These are phyloP conservation scores for Nudaria mundana DNA, from an alignment of 2,888 invertebrate genomes.

Conservation along the genomic window DNA sequence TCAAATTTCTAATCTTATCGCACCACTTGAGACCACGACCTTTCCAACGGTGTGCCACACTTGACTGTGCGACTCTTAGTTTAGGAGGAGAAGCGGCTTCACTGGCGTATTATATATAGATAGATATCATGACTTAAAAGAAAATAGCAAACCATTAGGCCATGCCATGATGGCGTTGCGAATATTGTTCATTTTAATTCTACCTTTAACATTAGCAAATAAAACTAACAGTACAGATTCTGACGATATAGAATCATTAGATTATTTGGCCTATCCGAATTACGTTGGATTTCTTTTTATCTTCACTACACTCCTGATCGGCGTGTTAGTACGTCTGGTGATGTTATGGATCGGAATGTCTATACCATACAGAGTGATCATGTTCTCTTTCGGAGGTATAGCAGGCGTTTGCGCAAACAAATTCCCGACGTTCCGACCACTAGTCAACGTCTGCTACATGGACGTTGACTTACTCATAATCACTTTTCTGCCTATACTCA, in stretches of 20 bases:
- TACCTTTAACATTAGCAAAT: constrained; percentile 5
- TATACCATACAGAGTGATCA: constrained; percentile 62
- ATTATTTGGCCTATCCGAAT: constrained; percentile 51
- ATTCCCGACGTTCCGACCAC: constrained; percentile 53
- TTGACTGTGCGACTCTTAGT: no score
- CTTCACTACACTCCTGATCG: constrained; percentile 52
- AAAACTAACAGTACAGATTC: neutral
- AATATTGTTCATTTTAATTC: constrained; percentile 15
- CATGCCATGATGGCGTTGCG: constrained; percentile 29
- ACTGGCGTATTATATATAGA: no score
- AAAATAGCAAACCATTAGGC: constrained; percentile 36
- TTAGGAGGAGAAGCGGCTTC: no score
- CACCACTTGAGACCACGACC: no score
- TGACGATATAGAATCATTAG: constrained; percentile 21
- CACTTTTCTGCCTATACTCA: constrained; percentile 55
- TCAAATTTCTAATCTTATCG: no score
- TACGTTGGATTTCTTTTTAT: constrained; percentile 56
- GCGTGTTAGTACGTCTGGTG: constrained; percentile 54
- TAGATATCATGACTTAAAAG: no score
- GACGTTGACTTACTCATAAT: constrained; percentile 57
- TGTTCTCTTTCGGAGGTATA: constrained; percentile 63
- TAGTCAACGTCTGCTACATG: constrained; percentile 56
- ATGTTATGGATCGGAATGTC: constrained; percentile 58
- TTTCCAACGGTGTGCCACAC: no score
- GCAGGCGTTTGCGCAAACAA: constrained; percentile 57